These are phyloP conservation scores for Falco rusticolus DNA, from an alignment of 2,797 vertebrate genomes.

Conservation along the genomic window DNA sequence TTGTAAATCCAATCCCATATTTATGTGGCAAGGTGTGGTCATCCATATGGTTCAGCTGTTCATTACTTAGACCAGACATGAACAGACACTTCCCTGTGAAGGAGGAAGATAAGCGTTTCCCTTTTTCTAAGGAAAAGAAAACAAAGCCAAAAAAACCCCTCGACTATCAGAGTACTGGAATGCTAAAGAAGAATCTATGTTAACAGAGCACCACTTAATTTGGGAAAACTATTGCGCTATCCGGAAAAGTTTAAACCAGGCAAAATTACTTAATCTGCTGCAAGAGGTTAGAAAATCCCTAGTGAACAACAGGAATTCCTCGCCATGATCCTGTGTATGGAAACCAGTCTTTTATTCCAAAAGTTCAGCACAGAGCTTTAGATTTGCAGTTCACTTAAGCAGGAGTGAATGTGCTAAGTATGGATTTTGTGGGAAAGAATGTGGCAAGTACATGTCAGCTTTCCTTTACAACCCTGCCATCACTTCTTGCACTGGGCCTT, in stretches of 20 bases:
- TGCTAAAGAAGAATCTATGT: background rate
- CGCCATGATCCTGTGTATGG: background rate
- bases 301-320: background rate
- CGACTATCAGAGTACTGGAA: background rate
- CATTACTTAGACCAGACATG: slow-evolving; percentile 94
- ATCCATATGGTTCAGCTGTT: slow-evolving; percentile 91
- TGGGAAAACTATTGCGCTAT: background rate
- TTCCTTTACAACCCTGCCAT: background rate
- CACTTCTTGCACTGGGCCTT: background rate
- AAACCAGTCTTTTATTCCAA: background rate
- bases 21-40: slow-evolving; percentile 90
- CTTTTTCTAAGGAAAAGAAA: background rate
- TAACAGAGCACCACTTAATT: background rate
- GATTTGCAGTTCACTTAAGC: background rate
- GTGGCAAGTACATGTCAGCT: background rate
- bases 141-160: background rate
- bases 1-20: slow-evolving; percentile 97
- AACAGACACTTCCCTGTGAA: slow-evolving; percentile 94
- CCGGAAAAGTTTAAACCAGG: background rate
- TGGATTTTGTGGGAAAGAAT: background rate
- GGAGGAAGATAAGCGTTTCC: background rate
- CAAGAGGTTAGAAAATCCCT: background rate
- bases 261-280: background rate
- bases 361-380: background rate
- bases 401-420: background rate